Evolutionary conservation across 2,888 invertebrate species (phyloP).

Genomic region (Nemapogon koenigi): DNA sequence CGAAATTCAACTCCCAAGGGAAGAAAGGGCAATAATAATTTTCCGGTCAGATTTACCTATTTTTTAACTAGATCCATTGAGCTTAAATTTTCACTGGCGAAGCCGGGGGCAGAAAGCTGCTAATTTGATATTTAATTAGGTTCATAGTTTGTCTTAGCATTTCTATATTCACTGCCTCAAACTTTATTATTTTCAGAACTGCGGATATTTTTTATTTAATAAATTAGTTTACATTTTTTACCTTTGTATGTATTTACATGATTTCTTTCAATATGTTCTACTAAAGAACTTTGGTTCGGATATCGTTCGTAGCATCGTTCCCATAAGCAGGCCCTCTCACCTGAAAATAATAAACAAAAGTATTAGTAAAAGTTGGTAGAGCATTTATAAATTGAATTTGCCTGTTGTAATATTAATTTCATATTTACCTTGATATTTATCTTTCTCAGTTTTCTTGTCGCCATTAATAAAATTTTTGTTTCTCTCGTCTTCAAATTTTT

Average conservation of each 20-base stretch:
- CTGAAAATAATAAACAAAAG: constrained; percentile 25
- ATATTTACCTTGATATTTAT: constrained; percentile 38
- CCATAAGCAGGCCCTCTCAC: constrained; percentile 77
- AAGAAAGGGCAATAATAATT: no score
- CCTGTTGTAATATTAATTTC: neutral
- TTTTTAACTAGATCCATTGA: no score
- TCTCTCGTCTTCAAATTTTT: constrained; percentile 18
- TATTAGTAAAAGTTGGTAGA: neutral
- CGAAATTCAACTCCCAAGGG: no score
- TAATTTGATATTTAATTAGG: no score
- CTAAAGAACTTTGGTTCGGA: constrained; percentile 78
- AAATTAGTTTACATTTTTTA: constrained; percentile 23
- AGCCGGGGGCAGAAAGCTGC: no score
- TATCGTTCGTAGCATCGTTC: constrained; percentile 83
- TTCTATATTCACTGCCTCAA: no score
- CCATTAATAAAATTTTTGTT: constrained; percentile 16
- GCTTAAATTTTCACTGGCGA: no score
- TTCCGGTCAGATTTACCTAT: no score
- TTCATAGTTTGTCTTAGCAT: no score
- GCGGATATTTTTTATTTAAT: no score
- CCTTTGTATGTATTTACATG: constrained; percentile 87
- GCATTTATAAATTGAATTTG: neutral
- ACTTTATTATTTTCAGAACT: no score
- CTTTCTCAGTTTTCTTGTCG: constrained; percentile 32
- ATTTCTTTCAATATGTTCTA: constrained; percentile 82